These are phyloP conservation scores for Exaiptasia diaphana DNA, from an alignment of 64 coral and sea anemone genomes.

Conservation along the genomic window DNA sequence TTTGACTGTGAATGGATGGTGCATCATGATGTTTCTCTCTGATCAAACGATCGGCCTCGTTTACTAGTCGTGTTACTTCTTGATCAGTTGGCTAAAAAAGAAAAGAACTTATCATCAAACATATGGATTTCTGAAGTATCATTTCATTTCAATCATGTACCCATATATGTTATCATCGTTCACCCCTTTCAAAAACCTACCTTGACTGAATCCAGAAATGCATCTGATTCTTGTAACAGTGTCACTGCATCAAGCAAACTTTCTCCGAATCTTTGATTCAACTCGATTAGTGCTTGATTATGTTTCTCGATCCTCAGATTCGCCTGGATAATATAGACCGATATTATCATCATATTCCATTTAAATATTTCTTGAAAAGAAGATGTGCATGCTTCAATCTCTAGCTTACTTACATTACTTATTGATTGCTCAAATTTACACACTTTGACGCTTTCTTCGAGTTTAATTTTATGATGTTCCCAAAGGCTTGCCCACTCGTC, in stretches of 20 bases:
- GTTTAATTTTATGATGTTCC: slow-evolving; percentile 91
- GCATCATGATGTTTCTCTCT: slow-evolving; percentile 75
- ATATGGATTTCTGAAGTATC: background rate
- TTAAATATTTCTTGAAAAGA: no score
- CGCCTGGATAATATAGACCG: slow-evolving; percentile 55
- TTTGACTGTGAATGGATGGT: slow-evolving; percentile 61
- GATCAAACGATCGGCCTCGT: slow-evolving; percentile 61
- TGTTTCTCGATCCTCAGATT: slow-evolving; percentile 86
- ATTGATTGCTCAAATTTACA: slow-evolving; percentile 94
- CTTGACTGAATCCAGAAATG: slow-evolving; percentile 93
- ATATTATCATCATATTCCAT: no score
- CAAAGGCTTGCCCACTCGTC: slow-evolving; percentile 90
- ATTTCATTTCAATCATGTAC: background rate
- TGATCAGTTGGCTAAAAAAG: slow-evolving; percentile 75
- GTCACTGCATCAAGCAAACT: slow-evolving; percentile 86
- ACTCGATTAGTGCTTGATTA: slow-evolving; percentile 63
- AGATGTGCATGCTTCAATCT: no score
- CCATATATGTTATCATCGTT: background rate
- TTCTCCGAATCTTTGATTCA: slow-evolving; percentile 87
- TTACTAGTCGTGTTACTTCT: slow-evolving; percentile 60
- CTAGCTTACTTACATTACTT: slow-evolving; percentile 59
- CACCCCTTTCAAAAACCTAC: no score
- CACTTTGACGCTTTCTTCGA: slow-evolving; percentile 84
- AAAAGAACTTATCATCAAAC: no score
- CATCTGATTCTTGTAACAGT: slow-evolving; percentile 88